A percentile compares a stretch with the other conserved stretches of the same genome.
Conservation (phyloP, 2,888 invertebrate species). For the Cyclophora albipunctata region DNA sequence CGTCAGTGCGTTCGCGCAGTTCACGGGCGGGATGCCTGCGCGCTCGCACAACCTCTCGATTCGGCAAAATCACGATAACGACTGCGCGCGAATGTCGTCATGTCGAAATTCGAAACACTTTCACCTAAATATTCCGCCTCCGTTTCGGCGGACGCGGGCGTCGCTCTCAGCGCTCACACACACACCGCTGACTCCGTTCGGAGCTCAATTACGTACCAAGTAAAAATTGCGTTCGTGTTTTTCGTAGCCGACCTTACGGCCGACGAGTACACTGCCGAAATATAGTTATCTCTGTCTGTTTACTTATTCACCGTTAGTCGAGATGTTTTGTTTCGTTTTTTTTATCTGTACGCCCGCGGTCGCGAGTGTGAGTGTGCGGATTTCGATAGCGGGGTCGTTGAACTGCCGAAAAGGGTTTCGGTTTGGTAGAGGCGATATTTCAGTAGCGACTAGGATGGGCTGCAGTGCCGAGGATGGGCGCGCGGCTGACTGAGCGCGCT, state of each 20-base stretch:
- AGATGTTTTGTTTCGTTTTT: slow-evolving; percentile 62
- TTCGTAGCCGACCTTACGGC: slow-evolving; percentile 70
- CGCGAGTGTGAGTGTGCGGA: slow-evolving; percentile 70
- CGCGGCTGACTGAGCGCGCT: slow-evolving; percentile 26
- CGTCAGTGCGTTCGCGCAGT: slow-evolving; percentile 37
- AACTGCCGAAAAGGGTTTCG: slow-evolving; percentile 68
- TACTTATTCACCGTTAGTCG: slow-evolving; percentile 59
- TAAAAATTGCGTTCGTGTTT: slow-evolving; percentile 76
- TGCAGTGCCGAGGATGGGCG: slow-evolving; percentile 36
- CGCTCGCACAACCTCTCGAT: slow-evolving; percentile 67
- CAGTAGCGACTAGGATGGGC: slow-evolving; percentile 46
- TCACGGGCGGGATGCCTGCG: slow-evolving; percentile 42
- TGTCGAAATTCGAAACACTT: slow-evolving; percentile 76
- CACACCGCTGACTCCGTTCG: slow-evolving; percentile 58
- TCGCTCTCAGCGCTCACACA: slow-evolving; percentile 73
- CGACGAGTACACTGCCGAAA: slow-evolving; percentile 58
- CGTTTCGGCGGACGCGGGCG: slow-evolving; percentile 74
- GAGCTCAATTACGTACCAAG: slow-evolving; percentile 71
- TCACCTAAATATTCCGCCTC: slow-evolving; percentile 76
- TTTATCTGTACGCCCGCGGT: slow-evolving; percentile 58
- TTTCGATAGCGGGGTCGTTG: slow-evolving; percentile 73
- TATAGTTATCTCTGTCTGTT: slow-evolving; percentile 71
- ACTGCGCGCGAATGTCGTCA: slow-evolving; percentile 76
- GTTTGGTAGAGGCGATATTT: slow-evolving; percentile 54
- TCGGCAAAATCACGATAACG: slow-evolving; percentile 76